Percentiles rank a stretch among this genome's conserved stretches.
Conservation (phyloP, 2,113 vertebrate genomes). For the Megaceryle maxima region DNA sequence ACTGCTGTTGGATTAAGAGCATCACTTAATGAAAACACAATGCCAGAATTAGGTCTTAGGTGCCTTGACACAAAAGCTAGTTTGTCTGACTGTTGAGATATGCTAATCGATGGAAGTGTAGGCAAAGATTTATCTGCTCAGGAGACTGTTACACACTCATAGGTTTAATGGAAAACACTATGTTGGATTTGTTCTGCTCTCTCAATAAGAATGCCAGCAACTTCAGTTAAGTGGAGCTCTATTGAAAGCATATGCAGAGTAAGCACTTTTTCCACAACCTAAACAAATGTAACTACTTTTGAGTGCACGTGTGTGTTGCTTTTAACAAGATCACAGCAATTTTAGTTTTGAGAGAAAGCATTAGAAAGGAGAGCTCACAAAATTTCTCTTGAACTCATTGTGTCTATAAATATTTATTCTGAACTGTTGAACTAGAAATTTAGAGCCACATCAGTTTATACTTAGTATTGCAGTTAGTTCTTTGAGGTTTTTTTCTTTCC, state of each 20-base stretch:
- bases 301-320: neutral
- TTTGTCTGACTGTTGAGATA: neutral
- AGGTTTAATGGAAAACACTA: neutral
- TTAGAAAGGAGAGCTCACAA: conserved; percentile 3
- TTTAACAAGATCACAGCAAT: conserved; percentile 13
- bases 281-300: conserved; percentile 2
- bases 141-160: neutral
- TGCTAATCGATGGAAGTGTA: neutral
- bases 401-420: conserved; percentile 43
- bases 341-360: conserved; percentile 43
- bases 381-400: conserved; percentile 28
- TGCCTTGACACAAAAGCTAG: neutral
- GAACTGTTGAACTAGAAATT: conserved; percentile 27
- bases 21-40: neutral
- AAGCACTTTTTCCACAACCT: conserved; percentile 2
- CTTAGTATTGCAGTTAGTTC: conserved; percentile 1
- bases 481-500: neutral
- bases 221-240: neutral
- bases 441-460: neutral
- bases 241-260: conserved; percentile 6
- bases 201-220: neutral
- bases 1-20: neutral
- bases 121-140: neutral
- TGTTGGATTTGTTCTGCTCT: neutral
- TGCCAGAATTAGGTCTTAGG: neutral